These are phyloP conservation scores for Merops nubicus DNA, from an alignment of 2,113 vertebrate genomes.

Conservation along the genomic window DNA sequence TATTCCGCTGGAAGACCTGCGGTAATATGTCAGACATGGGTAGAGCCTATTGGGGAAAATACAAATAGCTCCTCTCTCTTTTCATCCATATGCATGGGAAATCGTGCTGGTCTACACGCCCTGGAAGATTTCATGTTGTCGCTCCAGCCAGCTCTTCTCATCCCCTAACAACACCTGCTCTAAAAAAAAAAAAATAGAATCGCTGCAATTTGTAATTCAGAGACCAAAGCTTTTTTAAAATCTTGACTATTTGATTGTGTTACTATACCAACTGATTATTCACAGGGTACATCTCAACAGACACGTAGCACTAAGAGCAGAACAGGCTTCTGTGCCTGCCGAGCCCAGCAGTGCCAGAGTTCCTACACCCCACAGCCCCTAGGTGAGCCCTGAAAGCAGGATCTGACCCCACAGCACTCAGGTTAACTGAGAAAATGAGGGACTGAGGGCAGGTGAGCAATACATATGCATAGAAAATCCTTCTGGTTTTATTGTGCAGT, in stretches of 20 bases:
- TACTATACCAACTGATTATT: background rate
- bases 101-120: background rate
- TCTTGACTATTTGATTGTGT: background rate
- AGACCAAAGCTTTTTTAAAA: background rate
- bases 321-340: background rate
- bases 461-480: background rate
- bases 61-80: slow-evolving; percentile 17
- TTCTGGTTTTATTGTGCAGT: background rate
- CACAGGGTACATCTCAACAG: background rate
- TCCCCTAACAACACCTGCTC: background rate
- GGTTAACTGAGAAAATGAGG: background rate
- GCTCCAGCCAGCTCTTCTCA: background rate
- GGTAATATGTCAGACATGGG: background rate
- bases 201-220: background rate
- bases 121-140: background rate
- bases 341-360: fast-evolving
- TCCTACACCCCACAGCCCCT: fast-evolving
- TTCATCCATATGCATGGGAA: slow-evolving; percentile 41
- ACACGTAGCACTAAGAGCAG: fast-evolving
- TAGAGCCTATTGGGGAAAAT: slow-evolving; percentile 23
- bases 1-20: slow-evolving; percentile 21
- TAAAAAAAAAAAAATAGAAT: background rate
- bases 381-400: background rate
- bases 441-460: background rate
- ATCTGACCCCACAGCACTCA: background rate